Evolutionary conservation across 2,113 vertebrate genomes (phyloP), one percentile per base, ranked within the genome.

Genomic region (Callithrix jacchus): DNA sequence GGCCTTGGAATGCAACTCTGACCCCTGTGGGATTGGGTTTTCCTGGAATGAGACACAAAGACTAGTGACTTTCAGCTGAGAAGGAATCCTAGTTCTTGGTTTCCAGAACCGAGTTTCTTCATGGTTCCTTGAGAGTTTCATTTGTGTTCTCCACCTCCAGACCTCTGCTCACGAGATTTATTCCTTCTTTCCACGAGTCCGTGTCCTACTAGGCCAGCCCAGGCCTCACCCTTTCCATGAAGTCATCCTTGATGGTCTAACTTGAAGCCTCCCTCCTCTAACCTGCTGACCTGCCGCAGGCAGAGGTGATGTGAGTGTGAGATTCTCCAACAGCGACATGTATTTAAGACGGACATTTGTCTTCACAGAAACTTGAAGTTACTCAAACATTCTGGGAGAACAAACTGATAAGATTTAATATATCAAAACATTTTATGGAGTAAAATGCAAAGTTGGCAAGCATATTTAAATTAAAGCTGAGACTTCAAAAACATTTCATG

Each of bases 11-110:
- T 11, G 88, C 68, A 81, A 70, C 30, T 25, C 70, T 56, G 82
- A 61, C 74, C 95, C 88, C 95, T 71, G 70, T 30, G 64, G 52
- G 84, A 86, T 87, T 27, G 5, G 42, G 76, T 73, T 92, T 95
- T 89, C 70, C 83, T 74, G 83, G 92, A 96, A 85, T 2, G 6
- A 91, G 93, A 81, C 87, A 86, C 37, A 64, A 93, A 96, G 96
- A 95, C 81, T 52, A 91, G 84, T 92, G 82, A 77, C 77, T 88
- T 89, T 85, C 85, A 87, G 91, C 37, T 90, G 27, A 97, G 83
- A 96, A 95, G 76, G 91, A 95, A 37, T 35, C 88, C 35, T 32
- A 10, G 30, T 74, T 94, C 47, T 23, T 37, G 71, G 87, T 35
- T 85, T 95, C 23, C 79, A 52, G 77, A 91, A 87, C 88, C 70